Evolutionary conservation across 2,888 invertebrate genomes (phyloP).

Genomic region (Drosophila planitibia): DNA sequence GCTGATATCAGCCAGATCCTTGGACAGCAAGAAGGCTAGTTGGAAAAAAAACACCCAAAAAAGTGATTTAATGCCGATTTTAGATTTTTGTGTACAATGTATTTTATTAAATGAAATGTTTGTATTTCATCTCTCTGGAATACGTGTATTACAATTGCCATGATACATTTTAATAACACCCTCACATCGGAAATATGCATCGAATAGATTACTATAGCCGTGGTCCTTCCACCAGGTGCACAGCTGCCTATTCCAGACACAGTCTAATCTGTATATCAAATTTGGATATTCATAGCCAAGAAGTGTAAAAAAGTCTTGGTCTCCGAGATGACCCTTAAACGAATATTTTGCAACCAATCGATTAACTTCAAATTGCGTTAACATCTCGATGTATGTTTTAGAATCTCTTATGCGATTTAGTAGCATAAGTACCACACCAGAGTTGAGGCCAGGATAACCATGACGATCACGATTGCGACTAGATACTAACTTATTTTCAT

Average conservation of each 20-base stretch:
- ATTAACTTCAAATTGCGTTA: slow-evolving; percentile 86
- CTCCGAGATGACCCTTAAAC: slow-evolving; percentile 91
- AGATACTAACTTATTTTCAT: slow-evolving; percentile 46
- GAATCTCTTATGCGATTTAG: slow-evolving; percentile 89
- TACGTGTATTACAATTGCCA: slow-evolving; percentile 91
- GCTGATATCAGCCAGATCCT: not conserved
- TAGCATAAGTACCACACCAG: slow-evolving; percentile 91
- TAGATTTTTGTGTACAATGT: slow-evolving; percentile 19
- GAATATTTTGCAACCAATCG: slow-evolving; percentile 88
- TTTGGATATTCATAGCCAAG: slow-evolving; percentile 90
- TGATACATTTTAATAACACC: slow-evolving; percentile 89
- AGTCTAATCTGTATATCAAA: slow-evolving; percentile 90
- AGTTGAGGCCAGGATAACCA: slow-evolving; percentile 92
- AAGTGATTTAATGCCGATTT: not conserved
- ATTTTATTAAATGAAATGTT: slow-evolving; percentile 42
- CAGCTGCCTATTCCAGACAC: slow-evolving; percentile 92
- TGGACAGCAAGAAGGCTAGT: not conserved
- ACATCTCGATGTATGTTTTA: slow-evolving; percentile 87
- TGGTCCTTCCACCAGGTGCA: slow-evolving; percentile 93
- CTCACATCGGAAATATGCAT: slow-evolving; percentile 89
- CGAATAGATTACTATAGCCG: slow-evolving; percentile 90
- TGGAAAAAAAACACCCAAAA: not conserved
- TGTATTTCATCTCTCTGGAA: slow-evolving; percentile 86
- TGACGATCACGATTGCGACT: slow-evolving; percentile 74
- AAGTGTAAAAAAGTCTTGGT: slow-evolving; percentile 93